Evolutionary conservation across 2,797 vertebrate species (phyloP).

Genomic region (Urocyon cinereoargenteus): DNA sequence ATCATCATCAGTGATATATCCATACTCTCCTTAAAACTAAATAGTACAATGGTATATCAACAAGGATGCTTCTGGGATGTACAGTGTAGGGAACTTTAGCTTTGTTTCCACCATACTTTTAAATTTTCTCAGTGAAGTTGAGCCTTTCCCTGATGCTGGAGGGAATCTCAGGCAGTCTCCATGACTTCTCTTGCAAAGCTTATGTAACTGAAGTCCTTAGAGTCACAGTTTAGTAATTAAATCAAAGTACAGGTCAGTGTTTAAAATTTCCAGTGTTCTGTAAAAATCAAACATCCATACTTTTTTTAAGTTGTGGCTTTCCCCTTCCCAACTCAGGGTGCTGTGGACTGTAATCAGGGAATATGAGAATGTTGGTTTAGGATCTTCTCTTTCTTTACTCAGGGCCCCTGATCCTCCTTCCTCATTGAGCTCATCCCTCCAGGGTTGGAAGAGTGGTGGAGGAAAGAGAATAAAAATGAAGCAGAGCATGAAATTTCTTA

Average conservation of each 20-base stretch:
- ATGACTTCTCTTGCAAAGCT: background rate
- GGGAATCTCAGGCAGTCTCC: background rate
- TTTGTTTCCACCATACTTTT: background rate
- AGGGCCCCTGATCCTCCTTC: background rate
- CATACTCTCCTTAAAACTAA: background rate
- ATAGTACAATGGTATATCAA: background rate
- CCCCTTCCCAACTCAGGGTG: background rate
- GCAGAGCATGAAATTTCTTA: background rate
- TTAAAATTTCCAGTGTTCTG: background rate
- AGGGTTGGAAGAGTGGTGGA: background rate
- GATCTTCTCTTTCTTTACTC: background rate
- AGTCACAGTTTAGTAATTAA: background rate
- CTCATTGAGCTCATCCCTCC: background rate
- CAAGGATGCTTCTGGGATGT: background rate
- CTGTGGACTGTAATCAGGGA: background rate
- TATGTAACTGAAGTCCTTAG: background rate
- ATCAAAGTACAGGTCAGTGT: background rate
- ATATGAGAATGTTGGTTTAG: background rate
- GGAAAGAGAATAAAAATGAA: background rate
- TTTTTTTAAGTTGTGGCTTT: background rate
- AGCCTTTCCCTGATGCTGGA: background rate
- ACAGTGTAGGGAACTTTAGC: background rate
- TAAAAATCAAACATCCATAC: background rate
- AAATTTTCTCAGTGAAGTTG: background rate
- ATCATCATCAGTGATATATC: background rate